Evolutionary conservation across 2,797 vertebrate species (phyloP).

Genomic region (Momotus momota): DNA sequence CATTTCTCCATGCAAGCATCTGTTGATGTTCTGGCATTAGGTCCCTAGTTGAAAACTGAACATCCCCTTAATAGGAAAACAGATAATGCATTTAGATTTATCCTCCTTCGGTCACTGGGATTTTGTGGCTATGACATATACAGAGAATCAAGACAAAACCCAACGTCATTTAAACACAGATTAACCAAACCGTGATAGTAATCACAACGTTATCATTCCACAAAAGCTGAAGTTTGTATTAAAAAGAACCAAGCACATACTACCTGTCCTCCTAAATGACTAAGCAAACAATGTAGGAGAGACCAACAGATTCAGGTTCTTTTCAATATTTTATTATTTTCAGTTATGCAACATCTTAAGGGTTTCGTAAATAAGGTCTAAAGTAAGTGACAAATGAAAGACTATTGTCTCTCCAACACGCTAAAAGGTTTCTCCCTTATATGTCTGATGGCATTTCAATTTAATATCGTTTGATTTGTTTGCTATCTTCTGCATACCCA

Average conservation of each 20-base stretch:
- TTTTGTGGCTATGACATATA: neutral
- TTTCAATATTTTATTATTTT: neutral
- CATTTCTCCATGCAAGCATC: neutral
- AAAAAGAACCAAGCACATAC: neutral
- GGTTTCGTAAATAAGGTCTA: neutral
- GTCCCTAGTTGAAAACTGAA: neutral
- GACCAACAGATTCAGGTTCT: neutral
- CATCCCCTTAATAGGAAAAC: neutral
- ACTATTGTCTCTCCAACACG: neutral
- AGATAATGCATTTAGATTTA: neutral
- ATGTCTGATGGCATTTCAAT: neutral
- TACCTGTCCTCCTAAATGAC: neutral
- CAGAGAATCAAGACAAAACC: neutral
- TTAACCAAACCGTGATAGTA: neutral
- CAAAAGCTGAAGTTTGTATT: neutral
- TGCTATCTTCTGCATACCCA: neutral
- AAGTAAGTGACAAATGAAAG: neutral
- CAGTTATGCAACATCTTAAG: neutral
- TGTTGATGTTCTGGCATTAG: neutral
- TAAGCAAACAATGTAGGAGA: neutral
- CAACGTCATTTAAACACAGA: neutral
- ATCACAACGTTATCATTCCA: neutral
- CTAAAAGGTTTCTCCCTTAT: neutral
- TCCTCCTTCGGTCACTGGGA: neutral
- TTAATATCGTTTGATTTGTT: neutral